phyloP scores from a whole-genome alignment of 2,888 invertebrate species.

The Amphipyra berbera region DNA sequence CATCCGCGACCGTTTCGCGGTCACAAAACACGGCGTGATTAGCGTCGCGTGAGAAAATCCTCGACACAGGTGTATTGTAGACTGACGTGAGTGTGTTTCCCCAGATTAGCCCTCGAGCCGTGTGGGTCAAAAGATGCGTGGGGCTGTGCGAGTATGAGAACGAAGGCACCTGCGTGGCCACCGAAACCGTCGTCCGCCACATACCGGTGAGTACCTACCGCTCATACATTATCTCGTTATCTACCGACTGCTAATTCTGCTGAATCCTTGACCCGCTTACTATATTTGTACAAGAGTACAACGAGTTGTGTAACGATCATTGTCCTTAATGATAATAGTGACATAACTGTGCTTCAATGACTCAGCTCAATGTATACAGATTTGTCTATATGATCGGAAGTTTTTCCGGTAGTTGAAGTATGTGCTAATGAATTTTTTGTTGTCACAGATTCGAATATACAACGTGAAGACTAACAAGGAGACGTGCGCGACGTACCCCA shows the following conservation, averaged over 20 bases:
- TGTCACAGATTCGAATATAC: slow-evolving; percentile 79
- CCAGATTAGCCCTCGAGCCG: slow-evolving; percentile 83
- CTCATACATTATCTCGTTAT: slow-evolving; percentile 70
- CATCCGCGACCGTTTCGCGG: slow-evolving; percentile 59
- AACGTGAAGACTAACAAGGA: slow-evolving; percentile 81
- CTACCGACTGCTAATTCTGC: slow-evolving; percentile 64
- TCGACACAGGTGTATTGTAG: slow-evolving; percentile 58
- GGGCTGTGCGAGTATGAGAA: slow-evolving; percentile 81
- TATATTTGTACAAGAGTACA: slow-evolving; percentile 57
- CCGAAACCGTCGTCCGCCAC: slow-evolving; percentile 69
- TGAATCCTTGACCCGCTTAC: slow-evolving; percentile 82
- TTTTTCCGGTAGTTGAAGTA: slow-evolving; percentile 3
- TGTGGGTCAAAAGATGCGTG: slow-evolving; percentile 85
- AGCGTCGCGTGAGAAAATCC: slow-evolving; percentile 78
- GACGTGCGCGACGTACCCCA: slow-evolving; percentile 77
- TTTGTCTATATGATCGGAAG: slow-evolving; percentile 2
- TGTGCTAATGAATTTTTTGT: slow-evolving; percentile 37
- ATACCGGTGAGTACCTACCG: slow-evolving; percentile 78
- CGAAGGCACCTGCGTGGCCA: slow-evolving; percentile 76
- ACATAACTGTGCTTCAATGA: slow-evolving; percentile 66
- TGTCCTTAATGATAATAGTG: slow-evolving; percentile 73
- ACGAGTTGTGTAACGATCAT: slow-evolving; percentile 63
- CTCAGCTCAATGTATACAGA: slow-evolving; percentile 13
- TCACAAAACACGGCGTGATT: slow-evolving; percentile 47
- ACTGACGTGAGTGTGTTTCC: slow-evolving; percentile 71